Conservation (phyloP, 2,113 vertebrate species). For the Crotalus helleri region DNA sequence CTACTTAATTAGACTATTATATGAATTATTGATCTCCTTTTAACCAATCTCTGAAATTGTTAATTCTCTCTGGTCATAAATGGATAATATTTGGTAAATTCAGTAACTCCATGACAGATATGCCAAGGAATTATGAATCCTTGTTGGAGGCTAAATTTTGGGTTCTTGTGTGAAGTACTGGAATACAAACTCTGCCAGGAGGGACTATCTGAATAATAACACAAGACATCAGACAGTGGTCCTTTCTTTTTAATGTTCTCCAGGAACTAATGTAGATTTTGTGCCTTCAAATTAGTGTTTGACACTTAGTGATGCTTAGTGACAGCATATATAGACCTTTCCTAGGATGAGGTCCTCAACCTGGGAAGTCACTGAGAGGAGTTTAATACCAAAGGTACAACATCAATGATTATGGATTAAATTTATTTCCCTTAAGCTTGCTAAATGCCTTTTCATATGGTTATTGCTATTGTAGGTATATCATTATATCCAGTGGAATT, state of each 20-base stretch:
- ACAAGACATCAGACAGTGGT: neutral
- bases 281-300: neutral
- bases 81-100: neutral
- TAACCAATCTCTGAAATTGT: neutral
- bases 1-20: neutral
- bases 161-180: neutral
- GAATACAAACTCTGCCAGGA: neutral
- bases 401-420: neutral
- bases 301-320: neutral
- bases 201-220: neutral
- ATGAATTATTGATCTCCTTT: neutral
- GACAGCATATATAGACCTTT: neutral
- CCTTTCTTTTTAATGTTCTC: neutral
- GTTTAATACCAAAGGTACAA: neutral
- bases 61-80: neutral
- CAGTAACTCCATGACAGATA: neutral
- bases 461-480: neutral
- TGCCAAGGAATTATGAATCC: neutral
- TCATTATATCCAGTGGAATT: neutral
- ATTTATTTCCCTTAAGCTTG: neutral
- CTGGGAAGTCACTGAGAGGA: neutral
- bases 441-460: neutral
- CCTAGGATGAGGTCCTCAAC: neutral
- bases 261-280: neutral
- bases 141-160: neutral